Conservation (phyloP, 1,140 invertebrate genomes). For the Diorhabda elongata region DNA sequence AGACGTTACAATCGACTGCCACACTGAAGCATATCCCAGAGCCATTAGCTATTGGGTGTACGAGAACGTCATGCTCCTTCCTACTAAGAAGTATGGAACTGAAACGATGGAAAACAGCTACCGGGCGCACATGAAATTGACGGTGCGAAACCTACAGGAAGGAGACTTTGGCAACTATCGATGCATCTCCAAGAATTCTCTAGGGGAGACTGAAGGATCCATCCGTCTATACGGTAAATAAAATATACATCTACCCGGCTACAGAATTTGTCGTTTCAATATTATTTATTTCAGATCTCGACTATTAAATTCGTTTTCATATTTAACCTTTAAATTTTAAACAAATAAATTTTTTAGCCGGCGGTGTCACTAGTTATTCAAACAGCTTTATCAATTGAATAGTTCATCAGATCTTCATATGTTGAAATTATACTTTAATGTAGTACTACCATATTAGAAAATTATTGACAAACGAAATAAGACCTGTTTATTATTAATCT, state of each 20-base stretch:
- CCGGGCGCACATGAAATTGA: conserved; percentile 79
- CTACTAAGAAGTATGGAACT: conserved; percentile 76
- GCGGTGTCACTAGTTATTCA: too few species aligned
- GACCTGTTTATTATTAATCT: too few species aligned
- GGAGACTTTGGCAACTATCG: conserved; percentile 81
- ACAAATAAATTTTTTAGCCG: not conserved
- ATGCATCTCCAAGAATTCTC: conserved; percentile 87
- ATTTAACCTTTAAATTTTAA: not conserved
- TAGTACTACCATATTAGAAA: too few species aligned
- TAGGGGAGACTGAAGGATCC: conserved; percentile 89
- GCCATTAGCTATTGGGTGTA: conserved; percentile 91
- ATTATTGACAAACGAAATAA: too few species aligned
- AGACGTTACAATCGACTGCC: conserved; percentile 88
- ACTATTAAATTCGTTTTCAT: not conserved
- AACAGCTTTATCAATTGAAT: too few species aligned
- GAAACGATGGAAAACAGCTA: conserved; percentile 77
- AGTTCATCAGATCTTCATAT: too few species aligned
- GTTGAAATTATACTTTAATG: too few species aligned
- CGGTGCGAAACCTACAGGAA: conserved; percentile 70
- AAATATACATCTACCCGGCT: conserved; percentile 27
- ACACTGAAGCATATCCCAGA: conserved; percentile 87
- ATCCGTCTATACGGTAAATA: conserved; percentile 87
- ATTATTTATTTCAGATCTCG: not conserved
- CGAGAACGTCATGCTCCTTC: conserved; percentile 77
- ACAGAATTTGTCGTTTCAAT: not conserved